Base-by-base conservation (phyloP, 2,113 vertebrate species). In the Strigops habroptila region DNA sequence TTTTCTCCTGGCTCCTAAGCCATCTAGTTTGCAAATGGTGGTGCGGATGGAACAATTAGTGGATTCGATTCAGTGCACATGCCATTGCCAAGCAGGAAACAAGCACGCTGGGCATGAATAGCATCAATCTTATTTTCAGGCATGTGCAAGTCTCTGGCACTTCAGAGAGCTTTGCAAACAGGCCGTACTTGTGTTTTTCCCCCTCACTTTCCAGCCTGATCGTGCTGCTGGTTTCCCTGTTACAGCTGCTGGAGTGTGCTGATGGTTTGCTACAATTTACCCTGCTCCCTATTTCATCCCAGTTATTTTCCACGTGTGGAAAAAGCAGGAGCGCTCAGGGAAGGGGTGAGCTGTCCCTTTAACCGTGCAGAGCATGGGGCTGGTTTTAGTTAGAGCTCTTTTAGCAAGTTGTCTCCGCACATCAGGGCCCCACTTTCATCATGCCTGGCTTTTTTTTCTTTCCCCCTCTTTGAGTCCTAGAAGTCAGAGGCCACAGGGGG, bases 401-500 rank as follows among this genome's bases (percentile, higher is more conserved):
- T 92, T 87, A 88, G 95, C 67, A 16, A 91, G 84, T 80, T 85
- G 97, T 95, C 96, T 93, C 94, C 69, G 92, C 87, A 85, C 94
- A 83, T 96, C 97, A 82, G 96, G 69, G 97, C 81, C 96, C 88
- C 55, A 37, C 97, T 97, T 97, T 96, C 97, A 95, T 96, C 97
- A 59, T 95, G 95, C 93, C 88, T 94, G 77, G 75, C 79, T 82
- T 86, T 91, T 76, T 86, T 88, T 70, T 49, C 43, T 25, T 10
- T 33, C 55, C 35, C 82, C 96, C 96, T 91, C 97, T 98, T 97
- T 96, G 98, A 98, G 98, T 97, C 98, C 97, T 90, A 84, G 94
- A 97, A 98, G 98, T 98, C 98, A 98, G 93, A 98, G 99, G 98
- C 98, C 97, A 96, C 92, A 59, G 95, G 63, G 41, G 95, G 97